Evolutionary conservation across 1,140 invertebrate genomes (phyloP), one percentile per base, ranked within the genome.

Genomic region (Probaryconus sp.): DNA sequence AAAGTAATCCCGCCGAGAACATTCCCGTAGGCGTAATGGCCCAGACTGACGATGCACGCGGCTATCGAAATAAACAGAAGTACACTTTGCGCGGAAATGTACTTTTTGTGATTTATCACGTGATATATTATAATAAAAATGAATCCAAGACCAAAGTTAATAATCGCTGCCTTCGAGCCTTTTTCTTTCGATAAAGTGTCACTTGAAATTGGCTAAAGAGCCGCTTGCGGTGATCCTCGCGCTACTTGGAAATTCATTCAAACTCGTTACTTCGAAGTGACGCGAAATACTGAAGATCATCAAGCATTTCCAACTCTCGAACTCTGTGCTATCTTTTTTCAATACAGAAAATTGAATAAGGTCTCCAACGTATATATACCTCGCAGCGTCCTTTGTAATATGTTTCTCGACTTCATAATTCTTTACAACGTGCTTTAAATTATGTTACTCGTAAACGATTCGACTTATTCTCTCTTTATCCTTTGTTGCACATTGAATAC

Each of bases 201-300:
- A 65, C 53, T 72, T 17, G 60, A 65, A 72, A 72, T 72, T 65
- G 69, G 69, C 28, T 65, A 60, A 72, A 72, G 47, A 72, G 50
- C 11, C 20, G 68, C 55, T 60, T 33, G 45, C 33, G 48, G 48
- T 51, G 48, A 38, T 38, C 31, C 37, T 20, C 47, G 45, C 37
- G 35, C 47, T 47, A 55, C 61, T 67, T 67, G 38, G 55, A 26
- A 67, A 67, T 67, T 65, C 48, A 67, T 28, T 61, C 70, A 67
- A n/a, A n/a, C 67, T 73, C 70, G 48, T 67, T 67, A 35, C 61
- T 21, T 7, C 51, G 55, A 31, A 72, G 45, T 60, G 70, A 73
- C 56, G 55, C 55, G 48, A 61, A 73, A 47, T 31, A 67, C 61
- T 51, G 50, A 45, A 35, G 38, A 73, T 67, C 38, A 56, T 67